phyloP scores from a whole-genome alignment of 2,888 invertebrate genomes.

The Habrosyne pyritoides region DNA sequence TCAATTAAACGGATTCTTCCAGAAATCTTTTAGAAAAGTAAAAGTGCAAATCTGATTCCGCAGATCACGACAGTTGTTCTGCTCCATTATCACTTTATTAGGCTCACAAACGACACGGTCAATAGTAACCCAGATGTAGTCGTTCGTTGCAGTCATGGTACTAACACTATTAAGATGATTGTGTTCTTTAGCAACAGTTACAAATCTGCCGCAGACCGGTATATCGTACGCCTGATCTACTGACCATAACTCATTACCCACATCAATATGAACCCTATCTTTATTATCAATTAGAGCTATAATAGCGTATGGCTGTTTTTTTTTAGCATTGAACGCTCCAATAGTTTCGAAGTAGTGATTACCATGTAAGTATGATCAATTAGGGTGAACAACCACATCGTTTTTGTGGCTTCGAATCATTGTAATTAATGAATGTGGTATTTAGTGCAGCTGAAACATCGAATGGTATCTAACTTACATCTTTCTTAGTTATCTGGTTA shows the following conservation, averaged over 20 bases:
- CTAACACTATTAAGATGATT: conserved; percentile 40
- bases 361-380: conserved; percentile 39
- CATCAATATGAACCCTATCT: conserved; percentile 23
- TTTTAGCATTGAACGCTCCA: conserved; percentile 33
- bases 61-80: not conserved
- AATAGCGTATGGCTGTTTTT: conserved; percentile 5
- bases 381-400: conserved; percentile 25
- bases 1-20: too few species aligned
- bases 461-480: conserved; percentile 3
- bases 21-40: not conserved
- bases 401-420: conserved; percentile 31
- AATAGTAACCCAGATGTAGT: conserved; percentile 34
- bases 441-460: conserved; percentile 32
- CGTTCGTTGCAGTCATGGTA: conserved; percentile 37
- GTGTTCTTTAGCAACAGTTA: conserved; percentile 54
- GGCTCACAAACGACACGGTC: not conserved
- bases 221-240: conserved; percentile 58
- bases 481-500: conserved; percentile 12
- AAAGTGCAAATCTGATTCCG: too few species aligned
- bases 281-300: conserved; percentile 23
- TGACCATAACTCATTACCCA: conserved; percentile 41
- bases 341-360: conserved; percentile 41
- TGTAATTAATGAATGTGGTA: conserved; percentile 34
- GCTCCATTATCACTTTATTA: not conserved
- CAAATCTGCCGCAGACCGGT: conserved; percentile 42